Percentiles rank a stretch among this genome's conserved stretches.
phyloP scores from a whole-genome alignment of 2,113 vertebrate species.

The Microcebus murinus region DNA sequence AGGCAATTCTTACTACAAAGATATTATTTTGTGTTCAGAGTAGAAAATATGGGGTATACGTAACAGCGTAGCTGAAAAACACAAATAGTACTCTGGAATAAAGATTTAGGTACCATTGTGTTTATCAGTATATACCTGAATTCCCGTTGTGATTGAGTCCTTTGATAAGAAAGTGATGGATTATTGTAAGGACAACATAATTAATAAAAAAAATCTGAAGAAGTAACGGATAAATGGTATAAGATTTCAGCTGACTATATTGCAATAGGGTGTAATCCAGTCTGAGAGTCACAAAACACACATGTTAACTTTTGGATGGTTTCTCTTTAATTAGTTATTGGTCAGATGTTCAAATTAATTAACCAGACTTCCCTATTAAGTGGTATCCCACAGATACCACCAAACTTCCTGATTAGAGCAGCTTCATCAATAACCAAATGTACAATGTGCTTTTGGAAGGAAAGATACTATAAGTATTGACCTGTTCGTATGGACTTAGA shows the following conservation, averaged over 20 bases:
- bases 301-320: neutral
- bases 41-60: neutral
- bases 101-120: neutral
- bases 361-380: slow-evolving; percentile 35
- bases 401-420: neutral
- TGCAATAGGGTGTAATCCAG: neutral
- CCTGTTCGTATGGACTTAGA: slow-evolving; percentile 21
- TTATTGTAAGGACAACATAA: neutral
- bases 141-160: neutral
- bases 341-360: slow-evolving; percentile 40
- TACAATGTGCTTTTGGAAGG: neutral
- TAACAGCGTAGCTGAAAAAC: neutral
- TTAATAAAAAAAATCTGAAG: neutral
- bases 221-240: neutral
- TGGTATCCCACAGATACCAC: neutral
- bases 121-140: neutral
- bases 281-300: neutral
- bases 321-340: slow-evolving; percentile 8
- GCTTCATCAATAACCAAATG: neutral
- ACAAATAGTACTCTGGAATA: neutral
- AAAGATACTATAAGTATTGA: neutral
- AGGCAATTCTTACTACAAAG: neutral
- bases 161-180: neutral
- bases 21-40: neutral
- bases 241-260: neutral